phyloP scores from a whole-genome alignment of 2,113 vertebrate species.

The Lepidiolamprologus cunningtoni region DNA sequence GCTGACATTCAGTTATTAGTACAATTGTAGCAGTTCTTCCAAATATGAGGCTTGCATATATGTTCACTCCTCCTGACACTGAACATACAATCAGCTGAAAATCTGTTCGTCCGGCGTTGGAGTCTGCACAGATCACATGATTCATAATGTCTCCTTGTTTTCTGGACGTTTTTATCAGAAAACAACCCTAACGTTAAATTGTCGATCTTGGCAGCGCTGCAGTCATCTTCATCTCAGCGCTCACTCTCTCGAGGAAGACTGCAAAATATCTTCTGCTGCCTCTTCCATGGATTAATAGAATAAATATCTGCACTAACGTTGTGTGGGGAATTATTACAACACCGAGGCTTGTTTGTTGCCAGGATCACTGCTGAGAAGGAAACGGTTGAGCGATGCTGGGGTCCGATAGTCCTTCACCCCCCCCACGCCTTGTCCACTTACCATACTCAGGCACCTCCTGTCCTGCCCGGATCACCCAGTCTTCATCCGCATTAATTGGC shows the following conservation, averaged over 20 bases:
- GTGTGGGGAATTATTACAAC: not conserved
- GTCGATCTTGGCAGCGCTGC: not conserved
- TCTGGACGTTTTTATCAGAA: not conserved
- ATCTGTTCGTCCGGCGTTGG: not conserved
- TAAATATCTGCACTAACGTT: not conserved
- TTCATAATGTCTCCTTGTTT: not conserved
- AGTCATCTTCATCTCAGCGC: not conserved
- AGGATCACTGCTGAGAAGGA: slow-evolving; percentile 10
- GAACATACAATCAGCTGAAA: not conserved
- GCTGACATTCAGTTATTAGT: not conserved
- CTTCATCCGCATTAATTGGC: slow-evolving; percentile 85
- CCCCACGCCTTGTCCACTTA: slow-evolving; percentile 33
- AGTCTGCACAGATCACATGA: not conserved
- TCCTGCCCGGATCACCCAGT: slow-evolving; percentile 67
- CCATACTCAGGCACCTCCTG: slow-evolving; percentile 46
- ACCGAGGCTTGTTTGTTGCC: slow-evolving; percentile 9
- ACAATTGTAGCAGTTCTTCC: not conserved
- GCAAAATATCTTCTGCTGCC: not conserved
- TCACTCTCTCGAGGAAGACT: not conserved
- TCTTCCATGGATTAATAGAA: not conserved
- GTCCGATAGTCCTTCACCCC: slow-evolving; percentile 35
- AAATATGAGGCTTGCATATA: not conserved
- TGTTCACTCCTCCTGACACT: not conserved
- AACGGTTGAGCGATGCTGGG: slow-evolving; percentile 27
- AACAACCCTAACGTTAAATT: not conserved